Conservation (phyloP, 35 echinoderm and acorn worm genomes). For the Apostichopus californicus region DNA sequence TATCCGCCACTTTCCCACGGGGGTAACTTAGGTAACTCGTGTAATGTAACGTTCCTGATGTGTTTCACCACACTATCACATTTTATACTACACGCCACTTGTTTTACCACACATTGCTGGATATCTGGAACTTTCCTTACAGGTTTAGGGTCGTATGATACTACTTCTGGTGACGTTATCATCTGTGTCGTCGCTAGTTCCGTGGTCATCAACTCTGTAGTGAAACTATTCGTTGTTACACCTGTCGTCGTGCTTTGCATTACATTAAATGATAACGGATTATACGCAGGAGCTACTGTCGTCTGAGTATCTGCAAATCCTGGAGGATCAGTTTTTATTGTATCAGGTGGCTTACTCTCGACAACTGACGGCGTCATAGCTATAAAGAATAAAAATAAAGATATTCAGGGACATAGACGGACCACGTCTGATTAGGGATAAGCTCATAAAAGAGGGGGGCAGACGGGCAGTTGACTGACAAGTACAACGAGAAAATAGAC, state of each 20-base stretch:
- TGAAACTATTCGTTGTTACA: too few relatives aligned
- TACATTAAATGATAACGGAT: too few relatives aligned
- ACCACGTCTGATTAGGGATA: too few relatives aligned
- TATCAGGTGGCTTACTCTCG: background rate
- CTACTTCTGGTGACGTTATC: background rate
- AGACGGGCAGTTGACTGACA: too few relatives aligned
- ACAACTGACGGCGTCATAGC: background rate
- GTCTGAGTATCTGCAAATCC: background rate
- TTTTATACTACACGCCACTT: background rate
- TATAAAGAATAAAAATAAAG: background rate
- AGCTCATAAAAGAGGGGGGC: too few relatives aligned
- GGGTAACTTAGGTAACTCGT: background rate
- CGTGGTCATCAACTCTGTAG: background rate
- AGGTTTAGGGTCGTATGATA: background rate
- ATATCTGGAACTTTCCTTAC: background rate
- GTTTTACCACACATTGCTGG: background rate
- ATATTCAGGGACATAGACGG: too few relatives aligned
- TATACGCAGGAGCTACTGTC: background rate
- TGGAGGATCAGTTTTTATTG: background rate
- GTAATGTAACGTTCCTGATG: background rate
- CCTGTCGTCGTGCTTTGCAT: too few relatives aligned
- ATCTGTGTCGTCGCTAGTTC: background rate
- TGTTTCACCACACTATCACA: background rate
- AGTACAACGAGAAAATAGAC: too few relatives aligned
- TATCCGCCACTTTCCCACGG: background rate